Evolutionary conservation across 2,113 vertebrate genomes (phyloP), one percentile per base, ranked within the genome.

Genomic region (Vireo altiloquus): DNA sequence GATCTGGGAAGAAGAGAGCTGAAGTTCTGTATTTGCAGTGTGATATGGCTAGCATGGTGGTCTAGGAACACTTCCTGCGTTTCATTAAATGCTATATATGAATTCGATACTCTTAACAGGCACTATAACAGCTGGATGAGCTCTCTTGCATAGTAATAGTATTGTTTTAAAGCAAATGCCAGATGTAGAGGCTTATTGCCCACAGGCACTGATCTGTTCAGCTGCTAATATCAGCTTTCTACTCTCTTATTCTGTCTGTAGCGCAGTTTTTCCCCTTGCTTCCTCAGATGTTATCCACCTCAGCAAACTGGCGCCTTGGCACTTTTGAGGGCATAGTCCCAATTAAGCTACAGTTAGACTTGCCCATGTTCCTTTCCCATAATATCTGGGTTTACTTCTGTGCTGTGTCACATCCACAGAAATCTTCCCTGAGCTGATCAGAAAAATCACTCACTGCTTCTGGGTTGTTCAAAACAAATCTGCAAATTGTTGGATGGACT

Each of bases 81-180:
- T 90, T 97, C 85, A 82, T 93, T 94, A 90, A 91, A 92, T 0
- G 24, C 89, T 76, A 0, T 91, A 37, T 95, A 66, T 77, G 91
- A 96, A 97, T 93, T 90, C 6, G 92, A 96, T 97, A 96, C 93
- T 87, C 91, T 70, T 96, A 94, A 76, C 89, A 95, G 72, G 95
- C 96, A 87, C 57, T 87, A 2, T 92, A 97, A 92, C 96, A 97
- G 95, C 95, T 97, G 96, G 95, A 94, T 97, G 95, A 94, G 80
- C 82, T 95, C 92, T 91, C 79, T 84, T 93, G 81, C 81, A 96
- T 88, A 97, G 82, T 92, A 97, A 69, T 86, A 76, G 80, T 66
- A 94, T 97, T 96, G 66, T 95, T 97, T 82, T 91, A 88, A 94
- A 93, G 70, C 92, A 87, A 90, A 37, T 94, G 50, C 71, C 94